Evolutionary conservation across 2,888 invertebrate species (phyloP).

Genomic region (Acleris laterana): DNA sequence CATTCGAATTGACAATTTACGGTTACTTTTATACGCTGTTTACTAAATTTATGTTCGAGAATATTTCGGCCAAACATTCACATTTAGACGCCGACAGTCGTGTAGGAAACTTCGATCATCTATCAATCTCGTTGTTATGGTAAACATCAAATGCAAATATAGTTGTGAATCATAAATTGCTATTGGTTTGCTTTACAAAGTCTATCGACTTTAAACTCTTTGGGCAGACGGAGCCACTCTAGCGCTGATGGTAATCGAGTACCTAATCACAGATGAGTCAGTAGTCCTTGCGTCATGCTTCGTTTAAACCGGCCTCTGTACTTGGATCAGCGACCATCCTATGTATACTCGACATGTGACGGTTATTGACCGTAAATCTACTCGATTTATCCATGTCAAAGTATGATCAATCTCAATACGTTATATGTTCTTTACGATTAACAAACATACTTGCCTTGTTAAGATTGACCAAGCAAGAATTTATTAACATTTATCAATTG

Average conservation of each 20-base stretch:
- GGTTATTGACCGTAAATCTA: conserved; percentile 54
- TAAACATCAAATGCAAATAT: not conserved
- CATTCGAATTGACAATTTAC: conserved; percentile 21
- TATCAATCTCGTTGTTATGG: not conserved
- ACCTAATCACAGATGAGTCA: conserved; percentile 65
- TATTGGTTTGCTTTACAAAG: conserved; percentile 1
- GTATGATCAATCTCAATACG: conserved; percentile 19
- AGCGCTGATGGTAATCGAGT: conserved; percentile 11
- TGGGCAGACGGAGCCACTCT: conserved; percentile 4
- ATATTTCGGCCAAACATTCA: conserved; percentile 4
- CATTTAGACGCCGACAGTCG: not conserved
- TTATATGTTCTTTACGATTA: conserved; percentile 5
- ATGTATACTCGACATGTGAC: conserved; percentile 47
- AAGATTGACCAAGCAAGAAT: conserved; percentile 3
- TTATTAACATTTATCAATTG: conserved; percentile 17
- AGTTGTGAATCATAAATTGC: no score
- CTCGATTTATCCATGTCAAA: conserved; percentile 10
- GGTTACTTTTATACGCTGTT: conserved; percentile 26
- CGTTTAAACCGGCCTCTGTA: conserved; percentile 53
- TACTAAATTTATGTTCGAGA: conserved; percentile 11
- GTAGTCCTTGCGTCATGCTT: conserved; percentile 58
- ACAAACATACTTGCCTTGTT: conserved; percentile 2
- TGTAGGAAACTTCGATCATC: no score
- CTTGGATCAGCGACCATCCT: conserved; percentile 39
- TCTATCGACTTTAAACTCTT: conserved; percentile 1